Evolutionary conservation across 2,888 invertebrate genomes (phyloP), one percentile per base, ranked within the genome.

Genomic region (Trichopoda pennipes): DNA sequence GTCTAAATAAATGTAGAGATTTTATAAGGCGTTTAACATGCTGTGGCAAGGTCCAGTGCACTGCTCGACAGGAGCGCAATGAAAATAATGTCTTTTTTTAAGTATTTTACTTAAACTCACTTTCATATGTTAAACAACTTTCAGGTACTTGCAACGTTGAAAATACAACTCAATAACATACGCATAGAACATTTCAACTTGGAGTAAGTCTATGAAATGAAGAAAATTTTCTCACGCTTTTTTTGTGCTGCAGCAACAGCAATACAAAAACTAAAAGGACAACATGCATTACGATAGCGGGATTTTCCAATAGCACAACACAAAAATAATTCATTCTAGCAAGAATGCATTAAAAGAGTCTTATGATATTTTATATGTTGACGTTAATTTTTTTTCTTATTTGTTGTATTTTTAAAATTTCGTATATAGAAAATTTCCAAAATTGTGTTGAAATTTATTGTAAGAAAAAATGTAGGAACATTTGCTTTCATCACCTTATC

Each of bases 221-320:
- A 53, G 69, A 76, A 83, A 83, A 85, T 80, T 63, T 88, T 89
- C 88, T 85, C 88, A 89, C 88, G 89, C 86, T 85, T 80, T 68
- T 73, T 74, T 72, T 84, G 7, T 77, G 69, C 64, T 19, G 17
- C 55, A 17, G 6, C 58, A 66, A 23, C 38, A 66, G 23, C 47
- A 66, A 17, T 16, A 44, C 49, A 63, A 55, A 7, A 55, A 38
- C n/a, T n/a, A n/a, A 47, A 23, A 23, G 38, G 38, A 49, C 64
- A 68, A 77, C 69, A 80, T 79, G 80, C 74, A 68, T 58, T 64
- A 21, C 66, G 64, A 51, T n/a, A 44, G 32, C 32, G 85, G 86
- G 86, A 83, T 84, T 85, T 85, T 83, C 86, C 85, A 84, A 84
- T 81, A 72, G 77, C 60, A 66, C 74, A 73, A 78, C 76, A 66